Conservation (phyloP, 2,113 vertebrate genomes). For the Anolis carolinensis region DNA sequence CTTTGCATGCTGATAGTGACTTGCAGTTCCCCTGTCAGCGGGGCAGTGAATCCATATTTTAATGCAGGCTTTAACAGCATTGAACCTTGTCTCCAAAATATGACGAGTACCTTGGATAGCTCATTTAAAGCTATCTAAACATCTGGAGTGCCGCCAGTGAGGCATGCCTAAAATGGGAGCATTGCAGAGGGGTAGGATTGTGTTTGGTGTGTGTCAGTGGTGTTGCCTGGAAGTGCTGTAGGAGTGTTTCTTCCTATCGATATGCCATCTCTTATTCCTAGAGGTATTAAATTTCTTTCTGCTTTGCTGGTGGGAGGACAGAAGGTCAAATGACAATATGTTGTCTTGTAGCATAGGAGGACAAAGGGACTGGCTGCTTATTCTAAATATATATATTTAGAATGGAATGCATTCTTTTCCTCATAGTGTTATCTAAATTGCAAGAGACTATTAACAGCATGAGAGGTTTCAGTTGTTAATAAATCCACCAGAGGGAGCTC, state of each 20-base stretch:
- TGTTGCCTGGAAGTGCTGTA: background rate
- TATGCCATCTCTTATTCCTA: background rate
- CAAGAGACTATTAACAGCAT: background rate
- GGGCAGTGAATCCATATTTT: too few species aligned
- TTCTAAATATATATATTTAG: background rate
- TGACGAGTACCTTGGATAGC: too few species aligned
- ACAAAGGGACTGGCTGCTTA: background rate
- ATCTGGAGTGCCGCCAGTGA: too few species aligned
- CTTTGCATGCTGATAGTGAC: background rate
- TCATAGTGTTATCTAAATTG: background rate
- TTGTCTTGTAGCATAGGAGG: background rate
- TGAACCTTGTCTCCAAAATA: too few species aligned
- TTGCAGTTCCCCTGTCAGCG: too few species aligned
- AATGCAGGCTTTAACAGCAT: too few species aligned
- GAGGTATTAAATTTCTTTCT: background rate
- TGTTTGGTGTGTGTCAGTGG: background rate
- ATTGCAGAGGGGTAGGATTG: background rate
- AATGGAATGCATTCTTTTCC: background rate
- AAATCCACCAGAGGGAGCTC: constrained; percentile 56
- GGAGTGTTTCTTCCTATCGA: background rate
- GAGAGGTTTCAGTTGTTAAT: constrained; percentile 12
- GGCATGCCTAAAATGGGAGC: background rate
- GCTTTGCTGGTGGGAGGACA: background rate
- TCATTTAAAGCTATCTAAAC: too few species aligned
- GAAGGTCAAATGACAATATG: background rate